A percentile compares a stretch with the other conserved stretches of the same genome.
Evolutionary conservation across 2,113 vertebrate species (phyloP).

Genomic region (Ardeotis arabs): DNA sequence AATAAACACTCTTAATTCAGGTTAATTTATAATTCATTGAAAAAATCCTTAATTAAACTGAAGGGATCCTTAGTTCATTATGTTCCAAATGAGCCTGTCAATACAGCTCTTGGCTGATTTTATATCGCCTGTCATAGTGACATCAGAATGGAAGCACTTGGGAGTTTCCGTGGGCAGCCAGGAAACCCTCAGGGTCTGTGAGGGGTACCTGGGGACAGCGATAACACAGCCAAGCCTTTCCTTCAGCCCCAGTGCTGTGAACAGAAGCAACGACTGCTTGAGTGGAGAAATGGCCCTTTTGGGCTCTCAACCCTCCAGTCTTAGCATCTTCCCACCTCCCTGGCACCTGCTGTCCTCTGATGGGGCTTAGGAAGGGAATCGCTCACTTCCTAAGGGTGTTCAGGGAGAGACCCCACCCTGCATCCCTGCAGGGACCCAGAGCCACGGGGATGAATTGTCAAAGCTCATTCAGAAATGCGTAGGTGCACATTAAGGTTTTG

Average conservation of each 20-base stretch:
- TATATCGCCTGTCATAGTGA: background rate
- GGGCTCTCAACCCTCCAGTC: background rate
- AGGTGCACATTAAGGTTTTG: background rate
- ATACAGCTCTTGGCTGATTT: background rate
- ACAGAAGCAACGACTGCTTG: accelerated
- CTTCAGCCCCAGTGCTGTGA: background rate
- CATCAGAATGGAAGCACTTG: background rate
- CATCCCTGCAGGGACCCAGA: accelerated
- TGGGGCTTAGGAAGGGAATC: background rate
- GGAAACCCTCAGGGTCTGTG: background rate
- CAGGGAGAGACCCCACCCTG: accelerated
- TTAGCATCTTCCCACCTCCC: background rate
- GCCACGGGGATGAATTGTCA: background rate
- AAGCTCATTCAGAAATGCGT: background rate
- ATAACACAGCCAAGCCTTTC: background rate
- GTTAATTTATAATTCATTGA: background rate
- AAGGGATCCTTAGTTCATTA: background rate
- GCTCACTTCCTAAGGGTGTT: background rate
- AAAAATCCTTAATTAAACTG: background rate
- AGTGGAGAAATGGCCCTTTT: background rate
- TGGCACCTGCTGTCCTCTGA: background rate
- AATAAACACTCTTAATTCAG: background rate
- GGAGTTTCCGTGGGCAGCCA: background rate
- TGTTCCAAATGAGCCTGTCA: background rate
- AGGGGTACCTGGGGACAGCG: background rate